phyloP scores from a whole-genome alignment of 2,888 invertebrate genomes.

The Alloscopus bannaensis region DNA sequence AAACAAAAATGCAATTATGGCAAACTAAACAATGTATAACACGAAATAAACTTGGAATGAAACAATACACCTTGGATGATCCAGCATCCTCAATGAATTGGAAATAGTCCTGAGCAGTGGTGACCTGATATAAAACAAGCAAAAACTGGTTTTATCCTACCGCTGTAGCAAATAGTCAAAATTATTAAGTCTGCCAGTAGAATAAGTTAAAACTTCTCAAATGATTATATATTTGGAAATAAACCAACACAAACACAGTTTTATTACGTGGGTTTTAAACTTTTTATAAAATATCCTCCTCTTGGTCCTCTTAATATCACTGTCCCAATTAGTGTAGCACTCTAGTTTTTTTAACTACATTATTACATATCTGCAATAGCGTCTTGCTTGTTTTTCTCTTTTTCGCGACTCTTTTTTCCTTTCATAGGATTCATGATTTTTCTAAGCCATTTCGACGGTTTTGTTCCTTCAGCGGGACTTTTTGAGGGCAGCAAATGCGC shows the following conservation, averaged over 20 bases:
- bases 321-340: too few relatives aligned
- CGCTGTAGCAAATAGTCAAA: neutral
- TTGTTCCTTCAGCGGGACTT: constrained; percentile 7
- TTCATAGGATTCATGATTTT: constrained; percentile 66
- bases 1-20: too few relatives aligned
- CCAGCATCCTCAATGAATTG: neutral
- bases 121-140: too few relatives aligned
- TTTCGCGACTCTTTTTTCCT: constrained; percentile 48
- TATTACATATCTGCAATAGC: constrained; percentile 44
- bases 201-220: constrained; percentile 19
- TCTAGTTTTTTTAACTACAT: neutral
- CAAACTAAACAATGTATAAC: neutral
- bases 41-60: neutral
- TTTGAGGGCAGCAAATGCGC: constrained; percentile 54
- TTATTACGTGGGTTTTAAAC: too few relatives aligned
- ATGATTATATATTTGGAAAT: constrained; percentile 29
- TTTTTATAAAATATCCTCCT: too few relatives aligned
- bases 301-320: too few relatives aligned
- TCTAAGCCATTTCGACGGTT: constrained; percentile 67
- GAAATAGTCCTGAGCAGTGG: too few relatives aligned
- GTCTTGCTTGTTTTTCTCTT: constrained; percentile 41
- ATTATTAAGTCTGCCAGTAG: constrained; percentile 25
- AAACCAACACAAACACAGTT: constrained; percentile 7
- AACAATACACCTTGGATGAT: neutral
- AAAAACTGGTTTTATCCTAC: too few relatives aligned